Percentiles rank a stretch among this genome's conserved stretches.
Conservation (phyloP, 1,140 invertebrate species). For the Anagrus nilaparvatae region DNA sequence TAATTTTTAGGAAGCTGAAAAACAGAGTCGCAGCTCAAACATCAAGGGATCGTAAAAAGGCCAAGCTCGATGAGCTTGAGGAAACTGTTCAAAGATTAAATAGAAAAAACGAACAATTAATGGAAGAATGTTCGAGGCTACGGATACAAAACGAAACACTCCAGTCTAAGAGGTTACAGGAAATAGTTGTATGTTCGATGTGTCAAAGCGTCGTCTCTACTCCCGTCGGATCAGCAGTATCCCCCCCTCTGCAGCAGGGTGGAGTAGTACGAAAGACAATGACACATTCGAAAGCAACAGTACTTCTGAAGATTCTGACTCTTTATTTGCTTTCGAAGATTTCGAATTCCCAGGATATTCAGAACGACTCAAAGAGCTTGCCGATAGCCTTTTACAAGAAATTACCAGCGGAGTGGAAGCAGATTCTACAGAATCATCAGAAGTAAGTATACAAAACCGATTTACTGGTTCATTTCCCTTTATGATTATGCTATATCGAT, state of each 20-base stretch:
- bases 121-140: slow-evolving; percentile 53
- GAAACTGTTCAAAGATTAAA: slow-evolving; percentile 52
- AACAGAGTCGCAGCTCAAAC: slow-evolving; percentile 97
- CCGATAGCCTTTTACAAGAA: slow-evolving; percentile 68
- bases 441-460: too few species aligned
- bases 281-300: slow-evolving; percentile 30
- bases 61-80: slow-evolving; percentile 82
- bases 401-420: slow-evolving; percentile 63
- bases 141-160: slow-evolving; percentile 55
- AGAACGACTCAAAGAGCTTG: slow-evolving; percentile 63
- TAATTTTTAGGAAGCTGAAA: slow-evolving; percentile 75
- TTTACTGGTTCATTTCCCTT: too few species aligned
- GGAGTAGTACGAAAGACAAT: slow-evolving; percentile 48
- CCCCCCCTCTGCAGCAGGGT: slow-evolving; percentile 74
- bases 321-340: slow-evolving; percentile 72
- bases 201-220: slow-evolving; percentile 48
- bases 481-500: too few species aligned
- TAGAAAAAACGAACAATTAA: slow-evolving; percentile 52
- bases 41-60: slow-evolving; percentile 93
- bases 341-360: slow-evolving; percentile 56
- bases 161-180: slow-evolving; percentile 47
- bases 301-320: slow-evolving; percentile 56
- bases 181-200: slow-evolving; percentile 34
- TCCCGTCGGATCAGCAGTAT: slow-evolving; percentile 65
- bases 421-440: slow-evolving; percentile 46